Evolutionary conservation across 2,113 vertebrate genomes (phyloP), one percentile per base, ranked within the genome.

Genomic region (human (Homo sapiens)): DNA sequence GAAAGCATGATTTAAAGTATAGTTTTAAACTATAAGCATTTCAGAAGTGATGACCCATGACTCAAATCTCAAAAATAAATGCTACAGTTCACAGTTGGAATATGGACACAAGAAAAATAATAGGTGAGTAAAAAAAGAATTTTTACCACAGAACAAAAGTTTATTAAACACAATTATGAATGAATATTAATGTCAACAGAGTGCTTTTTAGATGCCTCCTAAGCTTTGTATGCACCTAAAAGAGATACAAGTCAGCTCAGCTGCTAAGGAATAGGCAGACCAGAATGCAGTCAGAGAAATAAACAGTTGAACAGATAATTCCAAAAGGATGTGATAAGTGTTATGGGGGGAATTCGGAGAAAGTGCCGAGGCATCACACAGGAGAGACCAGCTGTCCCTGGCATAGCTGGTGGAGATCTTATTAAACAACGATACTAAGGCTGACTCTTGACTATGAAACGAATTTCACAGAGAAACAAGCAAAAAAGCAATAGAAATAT

Each of bases 41-140:
- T 23, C 11, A 59, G 16, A 57, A 50, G 9, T 76, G 27, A 92
- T 84, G 25, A 68, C 16, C 76, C 14, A 43, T 70, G 85, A 79
- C 27, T 35, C n/a, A 55, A n/a, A 64, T 75, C 84, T 94, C 88
- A 17, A 87, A 96, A 92, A 45, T 57, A 81, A 94, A 85, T 64
- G 11, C 25, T 22, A 6, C 55, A 20, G 32, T 35, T 94, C 61
- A 79, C 20, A 30, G 23, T 9, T 43, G 11, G 10, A 59, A 23
- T 64, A 50, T 1, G 5, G 13, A 35, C 45, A 12, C 17, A 76
- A 68, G 43, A 83, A 79, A 88, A 90, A 66, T 16, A 89, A 72
- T 16, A 57, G 30, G 38, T 83, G 27, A 68, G 32, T 2, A 14
- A 68, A 50, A 89, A 78, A n/a, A 38, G 30, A 32, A n/a, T 57